These are phyloP conservation scores for Sympetrum striolatum DNA, from an alignment of 2,888 invertebrate genomes.

Conservation along the genomic window DNA sequence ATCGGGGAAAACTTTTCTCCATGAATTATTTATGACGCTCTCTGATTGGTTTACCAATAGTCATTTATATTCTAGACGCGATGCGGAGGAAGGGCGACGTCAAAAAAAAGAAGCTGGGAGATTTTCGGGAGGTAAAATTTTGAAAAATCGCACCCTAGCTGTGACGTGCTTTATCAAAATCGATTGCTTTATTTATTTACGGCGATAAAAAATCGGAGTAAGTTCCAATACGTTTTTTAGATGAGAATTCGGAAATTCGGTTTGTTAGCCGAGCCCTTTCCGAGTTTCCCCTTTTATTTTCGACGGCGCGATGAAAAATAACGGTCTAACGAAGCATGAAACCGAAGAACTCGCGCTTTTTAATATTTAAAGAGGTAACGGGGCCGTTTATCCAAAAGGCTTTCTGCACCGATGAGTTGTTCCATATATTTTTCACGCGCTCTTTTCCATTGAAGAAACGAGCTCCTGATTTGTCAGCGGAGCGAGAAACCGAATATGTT, in stretches of 20 bases:
- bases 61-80: neutral
- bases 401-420: too few relatives aligned
- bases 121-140: neutral
- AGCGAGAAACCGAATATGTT: too few relatives aligned
- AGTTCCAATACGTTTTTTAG: neutral
- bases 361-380: too few relatives aligned
- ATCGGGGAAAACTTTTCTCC: neutral
- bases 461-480: too few relatives aligned
- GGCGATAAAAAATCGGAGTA: neutral
- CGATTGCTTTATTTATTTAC: neutral
- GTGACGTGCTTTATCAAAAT: neutral
- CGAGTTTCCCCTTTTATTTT: neutral
- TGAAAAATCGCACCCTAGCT: neutral
- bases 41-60: neutral
- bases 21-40: neutral
- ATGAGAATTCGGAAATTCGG: neutral
- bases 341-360: too few relatives aligned
- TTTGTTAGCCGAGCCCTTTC: neutral
- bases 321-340: too few relatives aligned
- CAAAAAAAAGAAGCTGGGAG: neutral
- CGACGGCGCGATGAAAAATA: too few relatives aligned
- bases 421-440: too few relatives aligned
- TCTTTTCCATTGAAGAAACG: too few relatives aligned
- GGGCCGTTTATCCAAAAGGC: too few relatives aligned
- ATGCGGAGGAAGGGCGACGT: neutral